These are phyloP conservation scores for Watsonalla cultraria DNA, from an alignment of 2,888 invertebrate species.

Conservation along the genomic window DNA sequence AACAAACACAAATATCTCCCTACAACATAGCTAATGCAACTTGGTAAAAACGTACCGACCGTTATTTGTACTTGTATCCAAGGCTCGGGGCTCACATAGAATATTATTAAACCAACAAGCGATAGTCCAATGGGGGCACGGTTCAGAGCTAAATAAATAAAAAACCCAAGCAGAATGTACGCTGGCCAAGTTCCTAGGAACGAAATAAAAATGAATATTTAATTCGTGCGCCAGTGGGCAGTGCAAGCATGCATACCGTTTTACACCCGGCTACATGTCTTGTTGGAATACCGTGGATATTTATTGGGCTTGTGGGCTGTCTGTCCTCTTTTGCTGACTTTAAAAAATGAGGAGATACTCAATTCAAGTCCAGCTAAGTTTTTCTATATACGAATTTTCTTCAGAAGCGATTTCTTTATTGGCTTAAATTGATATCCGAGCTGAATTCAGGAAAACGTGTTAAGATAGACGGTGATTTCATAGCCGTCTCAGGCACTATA, in stretches of 20 bases:
- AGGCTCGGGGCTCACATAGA: not conserved
- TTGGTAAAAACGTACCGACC: too few relatives aligned
- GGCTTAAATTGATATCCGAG: too few relatives aligned
- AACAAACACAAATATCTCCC: too few relatives aligned
- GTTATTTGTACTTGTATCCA: not conserved
- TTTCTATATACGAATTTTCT: too few relatives aligned
- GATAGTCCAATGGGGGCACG: not conserved
- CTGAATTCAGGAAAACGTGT: too few relatives aligned
- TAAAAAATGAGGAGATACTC: too few relatives aligned
- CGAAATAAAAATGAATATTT: conserved; percentile 40
- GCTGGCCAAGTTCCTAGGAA: conserved; percentile 19
- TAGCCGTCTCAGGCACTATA: too few relatives aligned
- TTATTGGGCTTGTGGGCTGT: not conserved
- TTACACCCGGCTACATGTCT: not conserved
- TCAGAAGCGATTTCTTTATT: too few relatives aligned
- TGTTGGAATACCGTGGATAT: not conserved
- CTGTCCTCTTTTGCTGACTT: too few relatives aligned
- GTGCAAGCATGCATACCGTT: conserved; percentile 3
- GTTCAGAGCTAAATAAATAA: conserved; percentile 12
- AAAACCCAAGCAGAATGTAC: conserved; percentile 15
- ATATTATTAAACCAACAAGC: not conserved
- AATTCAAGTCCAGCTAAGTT: too few relatives aligned
- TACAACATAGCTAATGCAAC: too few relatives aligned
- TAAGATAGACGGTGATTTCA: too few relatives aligned
- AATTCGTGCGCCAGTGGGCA: conserved; percentile 24